Evolutionary conservation across 2,888 invertebrate species (phyloP), one percentile per base, ranked within the genome.

Genomic region (Noctua pronuba): DNA sequence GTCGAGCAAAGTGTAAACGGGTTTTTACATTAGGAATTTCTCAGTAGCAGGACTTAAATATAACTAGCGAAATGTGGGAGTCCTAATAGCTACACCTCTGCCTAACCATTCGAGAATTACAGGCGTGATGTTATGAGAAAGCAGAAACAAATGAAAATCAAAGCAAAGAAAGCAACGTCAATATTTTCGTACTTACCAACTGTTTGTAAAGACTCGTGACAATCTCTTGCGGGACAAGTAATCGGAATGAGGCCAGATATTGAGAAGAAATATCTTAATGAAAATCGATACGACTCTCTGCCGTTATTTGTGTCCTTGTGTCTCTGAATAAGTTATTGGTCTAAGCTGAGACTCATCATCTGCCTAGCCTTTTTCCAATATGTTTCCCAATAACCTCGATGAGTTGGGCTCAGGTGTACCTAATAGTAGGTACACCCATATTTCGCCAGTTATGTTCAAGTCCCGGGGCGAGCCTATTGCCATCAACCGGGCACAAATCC

Each of bases 211-310:
- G 83, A 79, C 24, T 60, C 49, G 82, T 79, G 52, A 79, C 86
- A 79, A 75, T 82, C 28, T 79, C 44, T 62, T 60, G 66, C 64
- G n/a, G 55, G 68, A 75, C 55, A 85, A 79, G 75, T 85, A 52
- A 58, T 49, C 3, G 66, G 49, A 86, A 82, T 73, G 79, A 85
- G 86, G 85, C 78, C 87, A 86, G 76, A 86, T 78, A 82, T 76
- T 68, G 65, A 71, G 70, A 66, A 84, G 68, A 83, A 79, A 75
- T 73, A n/a, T 75, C 72, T 38, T 79, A 67, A 86, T 84, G 75
- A 79, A 76, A 86, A 79, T 86, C 86, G 73, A 86, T 86, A 78
- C 65, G 38, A 16, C 31, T 82, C 73, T 60, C 60, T 62, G 5
- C 18, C 31, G 44, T 72, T 86, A 79, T 68, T 86, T 73, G 58